Evolutionary conservation across 2,113 vertebrate genomes (phyloP), one percentile per base, ranked within the genome.

Genomic region (Oreochromis aureus): DNA sequence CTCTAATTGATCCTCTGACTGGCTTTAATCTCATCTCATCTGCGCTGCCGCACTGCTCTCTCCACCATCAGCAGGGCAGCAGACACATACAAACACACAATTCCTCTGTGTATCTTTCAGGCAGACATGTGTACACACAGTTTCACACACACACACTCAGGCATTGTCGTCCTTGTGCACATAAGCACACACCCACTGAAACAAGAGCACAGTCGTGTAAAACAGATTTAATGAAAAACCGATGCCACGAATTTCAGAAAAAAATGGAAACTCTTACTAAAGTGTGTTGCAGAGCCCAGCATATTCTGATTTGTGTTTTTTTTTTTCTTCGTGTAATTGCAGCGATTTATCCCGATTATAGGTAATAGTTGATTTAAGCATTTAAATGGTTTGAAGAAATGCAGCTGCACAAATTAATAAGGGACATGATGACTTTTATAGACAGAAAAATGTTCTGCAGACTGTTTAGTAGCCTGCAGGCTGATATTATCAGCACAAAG

Each of bases 1-100:
- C 94, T 96, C 96, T 97, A 97, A 97, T 96, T 97, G 96, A 97
- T 96, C 96, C 95, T 95, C 95, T 93, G 94, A 96, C 95, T 95
- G 90, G 89, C 94, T 95, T 95, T 96, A 96, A 97, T 97, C 96
- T 96, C 95, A 96, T 97, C 94, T 96, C 96, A 96, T 97, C 96
- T 96, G 93, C 92, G 93, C 94, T 79, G 81, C 93, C 80, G 85
- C 92, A 90, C 92, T 92, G 94, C 95, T 96, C 95, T 94, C 90
- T 89, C 91, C 85, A 91, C 89, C 90, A 95, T 95, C 94, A 94
- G 89, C 89, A 91, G 89, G 91, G 80, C 90, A 87, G 81, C 88
- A 87, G 18, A 83, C 87, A 87, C 83, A 84, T 79, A 83, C 82
- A 91, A 34, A 85, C 66, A 76, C 79, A 48, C 44, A 82, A 24